phyloP scores from a whole-genome alignment of 2,888 invertebrate species.

The Microctonus hyperodae region DNA sequence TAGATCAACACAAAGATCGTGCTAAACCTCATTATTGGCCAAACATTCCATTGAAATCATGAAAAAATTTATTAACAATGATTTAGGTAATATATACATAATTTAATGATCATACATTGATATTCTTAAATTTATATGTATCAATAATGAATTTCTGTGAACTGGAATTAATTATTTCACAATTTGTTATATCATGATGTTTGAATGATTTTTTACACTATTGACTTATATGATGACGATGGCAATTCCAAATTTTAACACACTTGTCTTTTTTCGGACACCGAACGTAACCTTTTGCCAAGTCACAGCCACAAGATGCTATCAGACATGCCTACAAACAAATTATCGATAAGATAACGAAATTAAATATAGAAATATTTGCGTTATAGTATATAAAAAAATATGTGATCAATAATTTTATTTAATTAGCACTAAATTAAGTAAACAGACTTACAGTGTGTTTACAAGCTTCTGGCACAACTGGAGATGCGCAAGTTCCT shows the following conservation, averaged over 20 bases:
- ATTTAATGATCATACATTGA: no score
- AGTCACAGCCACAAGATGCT: conserved; percentile 22
- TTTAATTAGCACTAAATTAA: no score
- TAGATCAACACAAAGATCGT: conserved; percentile 70
- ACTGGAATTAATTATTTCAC: no score
- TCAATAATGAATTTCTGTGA: no score
- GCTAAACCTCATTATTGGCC: conserved; percentile 76
- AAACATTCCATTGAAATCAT: conserved; percentile 69
- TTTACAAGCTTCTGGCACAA: conserved; percentile 12
- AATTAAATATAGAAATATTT: not conserved
- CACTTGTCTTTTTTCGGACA: conserved; percentile 6
- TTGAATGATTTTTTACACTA: no score
- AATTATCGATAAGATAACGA: not conserved
- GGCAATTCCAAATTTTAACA: conserved; percentile 2
- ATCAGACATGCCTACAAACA: not conserved
- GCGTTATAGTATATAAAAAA: no score
- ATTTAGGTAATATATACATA: not conserved
- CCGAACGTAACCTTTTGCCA: conserved; percentile 23
- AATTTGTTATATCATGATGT: no score
- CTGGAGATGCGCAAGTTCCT: conserved; percentile 21
- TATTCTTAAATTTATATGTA: no score
- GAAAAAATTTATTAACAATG: not conserved
- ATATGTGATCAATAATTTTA: no score
- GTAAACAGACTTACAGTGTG: conserved; percentile 12
- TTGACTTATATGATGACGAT: no score